A percentile compares a stretch with the other conserved stretches of the same genome.
phyloP scores from a whole-genome alignment of 2,797 vertebrate species.

The Aldrovandia affinis region DNA sequence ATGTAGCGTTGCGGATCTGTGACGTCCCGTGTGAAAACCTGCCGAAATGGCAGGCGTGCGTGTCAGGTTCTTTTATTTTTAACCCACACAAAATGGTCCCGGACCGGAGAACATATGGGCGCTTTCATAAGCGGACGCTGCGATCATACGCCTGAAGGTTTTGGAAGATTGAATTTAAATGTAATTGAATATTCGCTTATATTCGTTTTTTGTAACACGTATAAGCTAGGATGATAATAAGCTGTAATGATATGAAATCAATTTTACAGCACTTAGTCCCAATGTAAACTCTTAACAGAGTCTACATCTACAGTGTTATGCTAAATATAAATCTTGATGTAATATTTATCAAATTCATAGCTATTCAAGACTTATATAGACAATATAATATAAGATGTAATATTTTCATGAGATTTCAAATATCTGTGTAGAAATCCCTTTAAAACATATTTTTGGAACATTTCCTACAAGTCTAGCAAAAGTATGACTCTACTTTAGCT shows the following conservation, averaged over 20 bases:
- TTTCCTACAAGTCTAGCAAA: background rate
- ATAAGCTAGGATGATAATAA: background rate
- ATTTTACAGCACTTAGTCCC: background rate
- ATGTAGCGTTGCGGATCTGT: slow-evolving; percentile 66
- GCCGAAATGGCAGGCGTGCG: slow-evolving; percentile 64
- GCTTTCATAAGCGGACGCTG: slow-evolving; percentile 56
- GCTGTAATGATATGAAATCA: background rate
- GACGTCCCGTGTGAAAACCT: slow-evolving; percentile 72
- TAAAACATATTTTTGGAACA: background rate
- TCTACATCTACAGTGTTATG: background rate
- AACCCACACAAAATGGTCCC: slow-evolving; percentile 68
- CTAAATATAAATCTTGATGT: background rate
- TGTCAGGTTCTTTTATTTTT: slow-evolving; percentile 74
- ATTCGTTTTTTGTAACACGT: background rate
- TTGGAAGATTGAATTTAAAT: slow-evolving; percentile 50
- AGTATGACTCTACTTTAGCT: background rate
- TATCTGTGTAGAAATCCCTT: too few relatives aligned
- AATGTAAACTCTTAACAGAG: background rate
- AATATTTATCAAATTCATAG: background rate
- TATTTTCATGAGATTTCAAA: too few relatives aligned
- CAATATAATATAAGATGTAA: too few relatives aligned
- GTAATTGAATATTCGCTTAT: slow-evolving; percentile 40
- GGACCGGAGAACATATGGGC: slow-evolving; percentile 66
- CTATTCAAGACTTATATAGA: too few relatives aligned
- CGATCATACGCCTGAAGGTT: slow-evolving; percentile 25